Conservation (phyloP, 1,140 invertebrate genomes). For the Lepidurus couesii region DNA sequence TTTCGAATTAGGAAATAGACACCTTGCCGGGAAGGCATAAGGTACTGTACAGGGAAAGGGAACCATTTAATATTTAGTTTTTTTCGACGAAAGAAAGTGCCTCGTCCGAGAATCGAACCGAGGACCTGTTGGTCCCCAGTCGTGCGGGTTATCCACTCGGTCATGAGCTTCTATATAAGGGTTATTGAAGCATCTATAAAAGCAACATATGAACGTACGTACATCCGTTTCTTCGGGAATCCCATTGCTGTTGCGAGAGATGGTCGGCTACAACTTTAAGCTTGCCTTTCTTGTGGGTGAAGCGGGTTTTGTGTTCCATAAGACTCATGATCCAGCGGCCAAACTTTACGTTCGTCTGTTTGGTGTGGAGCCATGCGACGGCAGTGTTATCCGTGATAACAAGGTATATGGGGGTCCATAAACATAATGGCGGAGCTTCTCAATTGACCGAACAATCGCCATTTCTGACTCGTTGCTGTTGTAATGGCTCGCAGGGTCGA, state of each 20-base stretch:
- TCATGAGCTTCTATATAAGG: too few relatives aligned
- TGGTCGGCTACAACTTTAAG: constrained; percentile 38
- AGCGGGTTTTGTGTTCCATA: constrained; percentile 38
- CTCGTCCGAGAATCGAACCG: too few relatives aligned
- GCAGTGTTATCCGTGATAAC: constrained; percentile 46
- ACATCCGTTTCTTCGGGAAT: neutral
- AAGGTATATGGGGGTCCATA: constrained; percentile 43
- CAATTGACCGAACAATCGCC: constrained; percentile 44
- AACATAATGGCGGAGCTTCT: constrained; percentile 43
- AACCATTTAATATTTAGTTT: too few relatives aligned
- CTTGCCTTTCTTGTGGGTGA: constrained; percentile 39
- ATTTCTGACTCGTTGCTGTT: constrained; percentile 46
- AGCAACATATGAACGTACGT: neutral
- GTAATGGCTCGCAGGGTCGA: constrained; percentile 36
- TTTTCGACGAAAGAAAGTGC: too few relatives aligned
- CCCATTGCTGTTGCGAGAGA: constrained; percentile 31
- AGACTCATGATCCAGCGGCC: constrained; percentile 40
- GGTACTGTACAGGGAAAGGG: too few relatives aligned
- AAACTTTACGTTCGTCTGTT: constrained; percentile 39
- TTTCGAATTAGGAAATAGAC: too few relatives aligned
- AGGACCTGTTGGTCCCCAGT: too few relatives aligned
- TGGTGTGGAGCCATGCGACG: constrained; percentile 43
- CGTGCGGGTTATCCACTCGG: too few relatives aligned
- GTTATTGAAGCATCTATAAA: too few relatives aligned
- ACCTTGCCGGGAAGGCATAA: too few relatives aligned